These are phyloP conservation scores for Myopa tessellatipennis DNA, from an alignment of 2,888 invertebrate genomes.

Conservation along the genomic window DNA sequence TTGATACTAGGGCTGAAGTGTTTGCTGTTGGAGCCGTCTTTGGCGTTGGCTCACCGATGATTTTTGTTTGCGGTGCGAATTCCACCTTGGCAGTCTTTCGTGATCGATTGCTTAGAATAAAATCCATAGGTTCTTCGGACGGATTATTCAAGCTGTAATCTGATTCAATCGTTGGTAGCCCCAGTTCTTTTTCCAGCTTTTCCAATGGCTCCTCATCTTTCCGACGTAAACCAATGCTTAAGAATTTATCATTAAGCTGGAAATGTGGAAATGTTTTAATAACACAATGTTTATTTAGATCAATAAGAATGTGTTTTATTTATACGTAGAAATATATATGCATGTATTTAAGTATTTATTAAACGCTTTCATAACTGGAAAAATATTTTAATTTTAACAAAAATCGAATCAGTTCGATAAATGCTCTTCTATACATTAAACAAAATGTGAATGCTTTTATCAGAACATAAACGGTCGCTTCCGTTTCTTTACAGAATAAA, in stretches of 20 bases:
- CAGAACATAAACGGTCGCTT: not conserved
- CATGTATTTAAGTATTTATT: no score
- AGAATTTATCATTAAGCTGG: constrained; percentile 51
- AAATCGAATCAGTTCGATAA: no score
- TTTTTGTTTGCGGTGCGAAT: not conserved
- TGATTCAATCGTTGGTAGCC: constrained; percentile 1
- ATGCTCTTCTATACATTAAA: no score
- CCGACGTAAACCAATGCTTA: constrained; percentile 45
- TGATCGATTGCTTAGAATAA: not conserved
- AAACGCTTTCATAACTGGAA: not conserved
- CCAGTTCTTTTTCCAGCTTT: constrained; percentile 37
- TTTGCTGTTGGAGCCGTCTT: not conserved
- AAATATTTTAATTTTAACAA: not conserved
- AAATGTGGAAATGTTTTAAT: not conserved
- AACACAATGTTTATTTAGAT: no score
- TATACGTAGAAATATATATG: no score
- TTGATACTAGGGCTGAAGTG: not conserved
- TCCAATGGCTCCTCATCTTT: constrained; percentile 33
- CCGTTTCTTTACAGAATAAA: not conserved
- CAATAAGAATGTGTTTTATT: no score
- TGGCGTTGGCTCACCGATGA: not conserved
- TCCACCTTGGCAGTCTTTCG: not conserved
- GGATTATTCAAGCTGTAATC: constrained; percentile 9
- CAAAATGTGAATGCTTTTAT: no score
- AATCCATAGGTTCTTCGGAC: not conserved